phyloP scores from a whole-genome alignment of 2,113 vertebrate species.

The Neomonachus schauinslandi region DNA sequence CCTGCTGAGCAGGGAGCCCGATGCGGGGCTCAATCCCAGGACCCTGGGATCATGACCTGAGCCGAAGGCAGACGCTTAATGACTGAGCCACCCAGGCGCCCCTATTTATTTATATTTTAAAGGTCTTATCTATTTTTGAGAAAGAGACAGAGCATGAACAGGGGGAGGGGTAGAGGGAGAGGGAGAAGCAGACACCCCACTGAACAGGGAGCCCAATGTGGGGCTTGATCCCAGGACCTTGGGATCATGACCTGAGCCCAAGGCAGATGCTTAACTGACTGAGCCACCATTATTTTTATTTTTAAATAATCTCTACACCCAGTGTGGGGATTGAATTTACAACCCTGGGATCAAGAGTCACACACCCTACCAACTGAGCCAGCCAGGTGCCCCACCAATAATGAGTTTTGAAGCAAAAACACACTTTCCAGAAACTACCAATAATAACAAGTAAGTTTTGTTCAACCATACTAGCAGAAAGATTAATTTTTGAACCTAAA shows the following conservation, averaged over 20 bases:
- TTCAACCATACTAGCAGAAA: neutral
- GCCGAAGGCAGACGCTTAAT: too few species aligned
- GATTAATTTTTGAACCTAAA: neutral
- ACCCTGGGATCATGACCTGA: too few species aligned
- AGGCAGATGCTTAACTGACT: neutral
- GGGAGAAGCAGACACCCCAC: neutral
- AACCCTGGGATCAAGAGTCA: neutral
- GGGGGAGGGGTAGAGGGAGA: neutral
- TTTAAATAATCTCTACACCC: neutral
- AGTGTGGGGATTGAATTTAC: neutral
- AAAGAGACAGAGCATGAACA: neutral
- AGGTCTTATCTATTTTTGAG: too few species aligned
- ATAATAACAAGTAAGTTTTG: neutral
- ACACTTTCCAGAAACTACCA: neutral
- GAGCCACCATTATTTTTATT: neutral
- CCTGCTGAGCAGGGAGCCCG: too few species aligned
- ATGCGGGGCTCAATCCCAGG: too few species aligned
- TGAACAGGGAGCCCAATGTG: neutral
- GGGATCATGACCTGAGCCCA: neutral
- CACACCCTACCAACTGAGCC: neutral
- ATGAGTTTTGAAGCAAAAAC: neutral
- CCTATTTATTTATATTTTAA: neutral
- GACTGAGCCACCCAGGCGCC: too few species aligned
- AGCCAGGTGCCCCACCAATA: neutral
- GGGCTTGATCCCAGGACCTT: neutral